Conservation (phyloP, 2,888 invertebrate genomes). For the Drosophila emarginata region DNA sequence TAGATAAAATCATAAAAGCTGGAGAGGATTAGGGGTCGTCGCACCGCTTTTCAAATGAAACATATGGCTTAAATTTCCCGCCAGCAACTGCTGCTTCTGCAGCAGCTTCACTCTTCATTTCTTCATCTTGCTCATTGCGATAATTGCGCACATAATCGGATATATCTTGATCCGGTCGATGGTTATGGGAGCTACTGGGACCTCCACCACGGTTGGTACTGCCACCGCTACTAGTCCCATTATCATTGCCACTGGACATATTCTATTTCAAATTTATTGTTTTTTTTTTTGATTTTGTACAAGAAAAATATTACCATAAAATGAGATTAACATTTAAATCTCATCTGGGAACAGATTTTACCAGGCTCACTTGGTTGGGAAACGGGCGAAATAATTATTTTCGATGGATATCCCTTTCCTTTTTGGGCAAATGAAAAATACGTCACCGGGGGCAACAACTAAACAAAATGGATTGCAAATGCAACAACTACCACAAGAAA, state of each 20-base stretch:
- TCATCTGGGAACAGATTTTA: not conserved
- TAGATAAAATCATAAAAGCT: constrained; percentile 10
- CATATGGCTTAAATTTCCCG: constrained; percentile 16
- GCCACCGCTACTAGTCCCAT: constrained; percentile 42
- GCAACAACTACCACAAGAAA: constrained; percentile 29
- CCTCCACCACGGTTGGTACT: constrained; percentile 9
- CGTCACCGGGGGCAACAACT: constrained; percentile 32
- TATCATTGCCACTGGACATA: constrained; percentile 62
- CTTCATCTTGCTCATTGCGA: constrained; percentile 51
- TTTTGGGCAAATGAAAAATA: not conserved
- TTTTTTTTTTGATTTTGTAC: not conserved
- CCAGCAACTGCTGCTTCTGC: not conserved
- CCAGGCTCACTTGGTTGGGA: not conserved
- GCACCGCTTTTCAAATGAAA: constrained; percentile 59
- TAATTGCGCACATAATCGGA: constrained; percentile 23
- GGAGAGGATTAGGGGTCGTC: not conserved
- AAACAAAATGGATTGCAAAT: constrained; percentile 43
- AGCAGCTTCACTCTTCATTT: constrained; percentile 36
- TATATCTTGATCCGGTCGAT: not conserved
- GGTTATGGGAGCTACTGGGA: no score
- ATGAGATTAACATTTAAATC: not conserved
- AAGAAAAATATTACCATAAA: not conserved
- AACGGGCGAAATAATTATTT: not conserved
- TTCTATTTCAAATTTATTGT: not conserved
- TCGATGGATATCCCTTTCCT: not conserved